Evolutionary conservation across 2,888 invertebrate genomes (phyloP), one percentile per base, ranked within the genome.

Genomic region (Ichneumoninae sp.): DNA sequence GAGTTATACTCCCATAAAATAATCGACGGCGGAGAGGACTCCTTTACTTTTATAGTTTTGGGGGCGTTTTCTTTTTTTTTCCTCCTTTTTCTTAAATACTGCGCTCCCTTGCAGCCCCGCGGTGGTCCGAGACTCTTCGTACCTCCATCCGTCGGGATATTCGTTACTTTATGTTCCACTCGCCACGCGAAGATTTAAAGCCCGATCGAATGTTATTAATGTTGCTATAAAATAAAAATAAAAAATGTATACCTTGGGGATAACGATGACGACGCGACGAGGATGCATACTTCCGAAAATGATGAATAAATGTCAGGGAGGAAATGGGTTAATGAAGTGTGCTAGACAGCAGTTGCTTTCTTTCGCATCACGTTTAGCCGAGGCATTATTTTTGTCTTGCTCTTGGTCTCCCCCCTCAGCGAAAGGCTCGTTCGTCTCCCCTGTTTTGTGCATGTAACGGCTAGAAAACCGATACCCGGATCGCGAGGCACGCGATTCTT

Each of bases 1-100:
- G 40, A 47, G 69, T 81, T 81, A 82, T 84, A 50, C 81, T 70
- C 81, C 78, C 81, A 75, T 82, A 84, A 84, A 82, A 82, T 84
- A 82, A 84, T 84, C 81, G 84, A 84, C 70, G 60, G 66, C n/a
- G 50, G 44, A 65, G 75, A 78, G 44, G 69, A 74, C 52, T 69
- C 47, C 72, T 57, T 81, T 77, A 50, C 71, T 78, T 81, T 57
- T 81, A 74, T 68, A 70, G 54, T 66, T 81, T 79, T 50, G 47
- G 62, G 62, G 22, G 10, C 40, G 40, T 40, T 40, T 40, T 40
- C 40, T 57, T 8, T 22, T 60, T 22, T 81, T 70, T 65, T 70
- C 69, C 62, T 33, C 65, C 44, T 71, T 71, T 66, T 57, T 47
- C 57, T 57, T 10, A 26, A 33, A 71, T 54, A 33, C 60, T 62